Evolutionary conservation across 2,113 vertebrate genomes (phyloP).

Genomic region (Electrona antarctica): DNA sequence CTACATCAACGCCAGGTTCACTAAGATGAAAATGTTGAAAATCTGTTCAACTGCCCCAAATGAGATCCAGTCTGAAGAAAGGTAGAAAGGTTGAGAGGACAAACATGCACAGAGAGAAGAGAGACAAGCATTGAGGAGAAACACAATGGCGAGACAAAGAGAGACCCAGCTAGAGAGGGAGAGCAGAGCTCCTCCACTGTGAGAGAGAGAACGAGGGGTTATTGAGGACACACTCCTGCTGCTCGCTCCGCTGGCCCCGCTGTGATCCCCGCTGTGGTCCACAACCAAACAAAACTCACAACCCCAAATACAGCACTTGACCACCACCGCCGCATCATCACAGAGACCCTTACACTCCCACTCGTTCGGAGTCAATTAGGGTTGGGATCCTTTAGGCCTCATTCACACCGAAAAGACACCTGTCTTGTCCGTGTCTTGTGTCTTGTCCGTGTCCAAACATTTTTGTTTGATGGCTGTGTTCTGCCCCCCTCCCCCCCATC

Average conservation of each 20-base stretch:
- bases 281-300: too few species aligned
- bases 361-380: slow-evolving; percentile 45
- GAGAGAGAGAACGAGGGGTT: slow-evolving; percentile 21
- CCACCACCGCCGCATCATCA: slow-evolving; percentile 48
- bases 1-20: background rate
- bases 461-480: too few species aligned
- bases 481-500: too few species aligned
- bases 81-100: slow-evolving; percentile 1
- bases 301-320: slow-evolving; percentile 15
- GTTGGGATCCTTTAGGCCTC: too few species aligned
- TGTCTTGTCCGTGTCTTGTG: too few species aligned
- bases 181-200: background rate
- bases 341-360: slow-evolving; percentile 8
- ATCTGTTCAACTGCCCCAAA: slow-evolving; percentile 2
- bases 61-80: background rate
- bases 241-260: background rate
- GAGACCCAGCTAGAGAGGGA: slow-evolving; percentile 4
- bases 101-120: background rate
- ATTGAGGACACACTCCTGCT: slow-evolving; percentile 24
- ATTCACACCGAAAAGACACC: too few species aligned
- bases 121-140: background rate
- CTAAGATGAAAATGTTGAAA: background rate
- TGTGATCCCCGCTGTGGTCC: slow-evolving; percentile 35
- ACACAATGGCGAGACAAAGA: background rate
- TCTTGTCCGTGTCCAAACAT: too few species aligned